Evolutionary conservation across 1,140 invertebrate genomes (phyloP), one percentile per base, ranked within the genome.

Genomic region (Neotoxoptera formosana): DNA sequence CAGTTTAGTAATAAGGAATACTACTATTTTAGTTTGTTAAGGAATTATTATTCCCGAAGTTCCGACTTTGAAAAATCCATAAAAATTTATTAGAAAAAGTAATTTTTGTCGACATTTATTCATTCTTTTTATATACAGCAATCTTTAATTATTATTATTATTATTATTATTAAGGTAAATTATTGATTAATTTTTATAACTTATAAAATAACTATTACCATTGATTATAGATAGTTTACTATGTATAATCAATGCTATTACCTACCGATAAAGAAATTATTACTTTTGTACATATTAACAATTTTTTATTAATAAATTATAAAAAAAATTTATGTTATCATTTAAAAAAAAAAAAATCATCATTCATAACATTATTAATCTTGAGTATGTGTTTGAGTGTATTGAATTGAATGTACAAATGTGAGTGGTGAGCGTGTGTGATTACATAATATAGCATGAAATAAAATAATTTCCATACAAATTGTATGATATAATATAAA

Each of bases 381-480:
- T 76, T 7, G 4, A n/a, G 9, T 47, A 25, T 45, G 25, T 3
- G 3, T 41, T 41, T 30, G 6, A 36, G 30, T 48, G 30, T n/a
- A 87, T 47, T 48, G 17, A n/a, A 87, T 76, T 76, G 14, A 20
- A 20, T 25, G 9, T 84, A 41, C 11, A 84, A 41, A 14, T 76
- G 11, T 67, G 14, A 14, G 3, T 67, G 3, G n/a, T 56, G 34
- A 36, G 48, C 23, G 2, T 89, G 8, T 89, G 34, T 89, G 21
- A 76, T 7, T 4, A 14, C 30, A 76, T 14, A 34, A 76, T 21
- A 76, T 76, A 3, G 14, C 60, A n/a, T 76, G n/a, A 36, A 89
- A 89, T 53, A 56, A 89, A 89, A 53, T 36, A 89, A 88, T 88
- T 51, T 89, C 20, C 17, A 14, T 56, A 56, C 87, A 89, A 89